Conservation (phyloP, 2,797 vertebrate genomes). For the Mergus octosetaceus region DNA sequence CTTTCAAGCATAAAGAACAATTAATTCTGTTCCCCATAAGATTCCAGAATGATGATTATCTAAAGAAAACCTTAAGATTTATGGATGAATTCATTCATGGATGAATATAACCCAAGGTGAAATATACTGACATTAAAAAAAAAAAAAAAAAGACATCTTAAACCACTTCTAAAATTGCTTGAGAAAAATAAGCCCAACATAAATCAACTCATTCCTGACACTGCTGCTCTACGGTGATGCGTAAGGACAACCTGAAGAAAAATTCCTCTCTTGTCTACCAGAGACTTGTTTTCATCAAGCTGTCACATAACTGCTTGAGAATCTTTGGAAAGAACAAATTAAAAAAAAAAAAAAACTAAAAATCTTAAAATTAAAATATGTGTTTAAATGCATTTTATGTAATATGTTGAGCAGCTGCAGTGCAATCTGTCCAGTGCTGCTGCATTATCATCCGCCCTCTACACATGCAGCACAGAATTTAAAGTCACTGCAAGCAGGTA, state of each 20-base stretch:
- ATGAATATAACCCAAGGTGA: not conserved
- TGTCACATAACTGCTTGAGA: not conserved
- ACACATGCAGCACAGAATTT: not conserved
- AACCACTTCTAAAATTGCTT: not conserved
- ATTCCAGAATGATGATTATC: not conserved
- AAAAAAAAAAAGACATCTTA: not conserved
- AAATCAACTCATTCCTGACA: conserved; percentile 13
- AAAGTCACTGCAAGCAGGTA: conserved; percentile 45
- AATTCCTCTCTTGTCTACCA: conserved; percentile 3
- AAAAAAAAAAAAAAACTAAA: not conserved
- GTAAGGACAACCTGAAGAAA: conserved; percentile 24
- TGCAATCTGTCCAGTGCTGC: not conserved
- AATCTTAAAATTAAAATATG: not conserved
- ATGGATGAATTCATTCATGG: not conserved
- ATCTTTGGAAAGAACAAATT: not conserved
- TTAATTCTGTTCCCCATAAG: not conserved
- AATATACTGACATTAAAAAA: not conserved
- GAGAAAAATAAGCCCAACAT: conserved; percentile 23
- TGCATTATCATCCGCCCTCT: conserved; percentile 40
- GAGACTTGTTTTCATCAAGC: not conserved
- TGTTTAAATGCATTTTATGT: conserved; percentile 35
- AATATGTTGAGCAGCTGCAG: conserved; percentile 3
- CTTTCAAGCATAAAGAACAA: not conserved
- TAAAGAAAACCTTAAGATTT: not conserved
- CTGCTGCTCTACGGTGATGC: not conserved